These are phyloP conservation scores for Onchidella celtica DNA, from an alignment of 2,888 invertebrate species.

Conservation along the genomic window DNA sequence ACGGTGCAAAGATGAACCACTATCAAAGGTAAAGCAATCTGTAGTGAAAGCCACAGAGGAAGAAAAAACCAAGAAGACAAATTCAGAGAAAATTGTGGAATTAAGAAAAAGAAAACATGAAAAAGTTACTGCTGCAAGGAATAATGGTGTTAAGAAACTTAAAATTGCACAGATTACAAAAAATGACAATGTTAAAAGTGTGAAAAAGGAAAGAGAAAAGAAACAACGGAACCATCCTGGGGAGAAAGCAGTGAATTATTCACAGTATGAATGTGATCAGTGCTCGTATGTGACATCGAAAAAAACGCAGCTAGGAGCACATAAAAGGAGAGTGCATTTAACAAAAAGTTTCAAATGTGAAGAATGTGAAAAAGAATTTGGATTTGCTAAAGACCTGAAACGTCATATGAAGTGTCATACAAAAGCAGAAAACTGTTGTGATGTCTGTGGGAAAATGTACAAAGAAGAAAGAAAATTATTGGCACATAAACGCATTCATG, in stretches of 20 bases:
- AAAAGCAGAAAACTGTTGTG: slow-evolving; percentile 63
- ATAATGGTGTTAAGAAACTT: too few species aligned
- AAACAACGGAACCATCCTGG: not conserved
- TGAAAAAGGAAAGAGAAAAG: not conserved
- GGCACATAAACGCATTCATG: slow-evolving; percentile 65
- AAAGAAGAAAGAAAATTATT: slow-evolving; percentile 62
- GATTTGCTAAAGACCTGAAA: slow-evolving; percentile 64
- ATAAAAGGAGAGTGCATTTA: slow-evolving; percentile 63
- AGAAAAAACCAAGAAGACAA: too few species aligned
- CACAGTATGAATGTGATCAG: slow-evolving; percentile 52
- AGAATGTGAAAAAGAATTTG: slow-evolving; percentile 65
- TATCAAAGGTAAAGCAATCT: too few species aligned
- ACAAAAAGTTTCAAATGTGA: slow-evolving; percentile 62
- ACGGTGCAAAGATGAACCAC: too few species aligned
- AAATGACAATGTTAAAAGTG: not conserved
- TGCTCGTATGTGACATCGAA: slow-evolving; percentile 62
- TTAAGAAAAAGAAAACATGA: too few species aligned
- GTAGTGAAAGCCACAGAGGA: too few species aligned
- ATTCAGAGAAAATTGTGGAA: too few species aligned
- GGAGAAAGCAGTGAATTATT: not conserved
- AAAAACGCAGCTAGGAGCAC: slow-evolving; percentile 59
- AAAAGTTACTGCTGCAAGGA: too few species aligned
- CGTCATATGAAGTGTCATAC: slow-evolving; percentile 64
- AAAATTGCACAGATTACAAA: not conserved
- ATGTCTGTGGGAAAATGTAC: slow-evolving; percentile 69